Evolutionary conservation across 1,140 invertebrate genomes (phyloP).

Genomic region (Leucophenga varia): DNA sequence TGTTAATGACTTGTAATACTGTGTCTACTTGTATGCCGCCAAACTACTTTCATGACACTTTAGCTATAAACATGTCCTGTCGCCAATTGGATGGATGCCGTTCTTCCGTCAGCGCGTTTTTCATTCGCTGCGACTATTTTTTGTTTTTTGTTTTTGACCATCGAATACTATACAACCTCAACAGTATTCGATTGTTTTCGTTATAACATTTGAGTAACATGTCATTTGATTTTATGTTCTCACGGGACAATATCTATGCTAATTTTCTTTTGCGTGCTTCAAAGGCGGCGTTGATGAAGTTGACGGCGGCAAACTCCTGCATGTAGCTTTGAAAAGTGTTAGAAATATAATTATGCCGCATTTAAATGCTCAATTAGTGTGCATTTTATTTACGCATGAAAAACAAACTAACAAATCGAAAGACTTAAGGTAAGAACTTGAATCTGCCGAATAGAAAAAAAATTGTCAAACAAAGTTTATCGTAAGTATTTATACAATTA

Average conservation of each 20-base stretch:
- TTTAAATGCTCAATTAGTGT: slow-evolving; percentile 54
- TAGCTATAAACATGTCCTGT: slow-evolving; percentile 52
- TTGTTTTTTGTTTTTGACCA: slow-evolving; percentile 8
- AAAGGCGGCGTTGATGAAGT: slow-evolving; percentile 15
- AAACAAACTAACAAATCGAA: slow-evolving; percentile 17
- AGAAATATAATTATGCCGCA: slow-evolving; percentile 50
- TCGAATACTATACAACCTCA: too few species aligned
- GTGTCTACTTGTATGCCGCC: too few species aligned
- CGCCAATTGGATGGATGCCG: slow-evolving; percentile 20
- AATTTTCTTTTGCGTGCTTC: slow-evolving; percentile 33
- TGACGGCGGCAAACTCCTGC: slow-evolving; percentile 32
- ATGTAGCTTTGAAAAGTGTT: slow-evolving; percentile 49
- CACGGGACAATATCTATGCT: slow-evolving; percentile 54
- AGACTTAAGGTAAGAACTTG: slow-evolving; percentile 3
- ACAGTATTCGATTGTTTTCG: slow-evolving; percentile 2
- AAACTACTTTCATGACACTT: too few species aligned
- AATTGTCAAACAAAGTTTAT: too few species aligned
- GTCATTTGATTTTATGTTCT: slow-evolving; percentile 53
- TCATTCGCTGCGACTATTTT: slow-evolving; percentile 26
- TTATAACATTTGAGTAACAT: slow-evolving; percentile 27
- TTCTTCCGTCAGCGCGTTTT: slow-evolving; percentile 14
- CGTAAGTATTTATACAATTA: too few species aligned
- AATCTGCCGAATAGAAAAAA: too few species aligned
- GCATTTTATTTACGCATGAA: slow-evolving; percentile 8
- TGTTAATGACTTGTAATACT: slow-evolving; percentile 32